Evolutionary conservation across 2,113 vertebrate genomes (phyloP).

Genomic region (Cromileptes altivelis): DNA sequence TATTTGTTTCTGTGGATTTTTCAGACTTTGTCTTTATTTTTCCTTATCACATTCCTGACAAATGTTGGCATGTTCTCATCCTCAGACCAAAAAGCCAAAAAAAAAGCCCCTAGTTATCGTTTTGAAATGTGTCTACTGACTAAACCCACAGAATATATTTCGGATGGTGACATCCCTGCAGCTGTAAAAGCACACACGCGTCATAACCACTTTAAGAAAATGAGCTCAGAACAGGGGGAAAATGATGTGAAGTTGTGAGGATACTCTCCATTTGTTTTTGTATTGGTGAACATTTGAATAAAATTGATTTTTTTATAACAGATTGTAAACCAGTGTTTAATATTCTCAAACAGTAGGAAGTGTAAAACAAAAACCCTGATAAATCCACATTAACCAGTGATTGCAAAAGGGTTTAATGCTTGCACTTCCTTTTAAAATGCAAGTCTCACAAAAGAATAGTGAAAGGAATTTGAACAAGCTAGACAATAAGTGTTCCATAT

Average conservation of each 20-base stretch:
- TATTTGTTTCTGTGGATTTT: background rate
- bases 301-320: slow-evolving; percentile 68
- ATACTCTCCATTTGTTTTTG: slow-evolving; percentile 82
- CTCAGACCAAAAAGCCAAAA: no score
- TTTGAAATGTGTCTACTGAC: slow-evolving; percentile 28
- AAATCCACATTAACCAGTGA: no score
- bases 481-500: no score
- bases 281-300: slow-evolving; percentile 85
- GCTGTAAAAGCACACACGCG: slow-evolving; percentile 41
- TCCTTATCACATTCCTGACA: slow-evolving; percentile 63
- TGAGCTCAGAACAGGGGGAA: slow-evolving; percentile 31
- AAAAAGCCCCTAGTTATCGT: slow-evolving; percentile 8
- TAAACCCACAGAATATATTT: background rate
- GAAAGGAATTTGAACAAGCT: no score
- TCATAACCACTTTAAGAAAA: slow-evolving; percentile 67
- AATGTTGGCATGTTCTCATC: slow-evolving; percentile 23
- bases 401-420: no score
- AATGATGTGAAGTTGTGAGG: slow-evolving; percentile 57
- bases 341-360: background rate
- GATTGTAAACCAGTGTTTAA: background rate
- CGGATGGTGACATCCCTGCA: slow-evolving; percentile 14
- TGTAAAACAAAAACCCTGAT: no score
- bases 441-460: no score
- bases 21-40: background rate
- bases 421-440: no score